Percentiles rank a stretch among this genome's conserved stretches.
phyloP scores from a whole-genome alignment of 1,140 invertebrate species.

The Cheumatopsyche charites region DNA sequence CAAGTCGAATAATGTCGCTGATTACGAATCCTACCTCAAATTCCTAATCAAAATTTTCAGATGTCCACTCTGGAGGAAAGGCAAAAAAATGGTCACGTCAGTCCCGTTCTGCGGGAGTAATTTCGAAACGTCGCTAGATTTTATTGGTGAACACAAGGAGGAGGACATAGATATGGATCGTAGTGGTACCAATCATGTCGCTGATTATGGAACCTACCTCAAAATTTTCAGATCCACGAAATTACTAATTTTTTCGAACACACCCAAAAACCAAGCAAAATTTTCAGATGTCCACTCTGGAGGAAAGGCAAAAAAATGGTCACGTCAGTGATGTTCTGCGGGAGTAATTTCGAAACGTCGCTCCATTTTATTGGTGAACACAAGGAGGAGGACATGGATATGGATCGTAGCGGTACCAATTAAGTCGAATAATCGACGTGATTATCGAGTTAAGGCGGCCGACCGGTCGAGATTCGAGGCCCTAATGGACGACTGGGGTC shows the following conservation, averaged over 20 bases:
- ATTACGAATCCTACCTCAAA: too few relatives aligned
- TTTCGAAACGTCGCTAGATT: slow-evolving; percentile 7
- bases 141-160: slow-evolving; percentile 20
- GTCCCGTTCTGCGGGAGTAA: background rate
- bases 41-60: too few relatives aligned
- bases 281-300: background rate
- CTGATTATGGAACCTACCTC: too few relatives aligned
- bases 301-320: background rate
- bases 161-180: background rate
- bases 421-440: slow-evolving; percentile 23
- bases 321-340: background rate
- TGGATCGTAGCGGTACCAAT: slow-evolving; percentile 2
- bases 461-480: slow-evolving; percentile 19
- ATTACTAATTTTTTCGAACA: too few relatives aligned
- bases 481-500: slow-evolving; percentile 28
- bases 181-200: slow-evolving; percentile 10
- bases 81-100: background rate
- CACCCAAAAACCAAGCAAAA: too few relatives aligned
- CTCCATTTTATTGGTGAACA: slow-evolving; percentile 11
- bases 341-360: slow-evolving; percentile 10
- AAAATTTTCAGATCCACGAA: too few relatives aligned
- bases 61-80: background rate
- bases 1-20: slow-evolving; percentile 23
- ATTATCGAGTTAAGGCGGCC: slow-evolving; percentile 32
- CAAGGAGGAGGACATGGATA: slow-evolving; percentile 5